These are phyloP conservation scores for Tenualosa thibaudeaui DNA, from an alignment of 2,797 vertebrate genomes.

Conservation along the genomic window DNA sequence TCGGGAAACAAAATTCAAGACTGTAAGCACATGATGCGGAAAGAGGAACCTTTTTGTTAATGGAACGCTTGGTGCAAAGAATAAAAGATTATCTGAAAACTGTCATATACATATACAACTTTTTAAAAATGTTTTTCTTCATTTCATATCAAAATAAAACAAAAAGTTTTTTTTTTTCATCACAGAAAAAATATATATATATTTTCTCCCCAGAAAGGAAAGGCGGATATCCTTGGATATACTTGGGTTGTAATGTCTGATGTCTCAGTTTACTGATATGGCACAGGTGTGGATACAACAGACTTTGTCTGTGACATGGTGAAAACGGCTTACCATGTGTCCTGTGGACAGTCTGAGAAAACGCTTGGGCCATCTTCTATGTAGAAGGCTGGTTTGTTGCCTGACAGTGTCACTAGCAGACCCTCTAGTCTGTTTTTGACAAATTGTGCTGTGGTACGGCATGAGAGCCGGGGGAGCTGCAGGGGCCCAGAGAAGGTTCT, in stretches of 20 bases:
- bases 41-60: background rate
- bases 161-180: background rate
- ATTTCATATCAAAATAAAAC: background rate
- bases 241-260: background rate
- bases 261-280: background rate
- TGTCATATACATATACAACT: no score
- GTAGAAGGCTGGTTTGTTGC: conserved; percentile 55
- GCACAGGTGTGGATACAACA: background rate
- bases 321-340: conserved; percentile 1
- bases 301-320: background rate
- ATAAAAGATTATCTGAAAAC: background rate
- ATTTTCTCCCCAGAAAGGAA: background rate
- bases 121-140: no score
- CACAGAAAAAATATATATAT: background rate
- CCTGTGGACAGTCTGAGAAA: conserved; percentile 53
- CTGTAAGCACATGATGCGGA: background rate
- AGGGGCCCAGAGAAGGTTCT: conserved; percentile 78
- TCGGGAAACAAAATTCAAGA: no score
- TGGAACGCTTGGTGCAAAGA: background rate
- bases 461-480: conserved; percentile 73
- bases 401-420: conserved; percentile 31
- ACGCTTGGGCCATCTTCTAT: conserved; percentile 67
- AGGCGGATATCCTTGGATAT: background rate
- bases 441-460: conserved; percentile 57
- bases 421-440: conserved; percentile 42